phyloP scores from a whole-genome alignment of 30 jellyfish, hydroid and myxozoan genomes.

The Catostylus mosaicus region DNA sequence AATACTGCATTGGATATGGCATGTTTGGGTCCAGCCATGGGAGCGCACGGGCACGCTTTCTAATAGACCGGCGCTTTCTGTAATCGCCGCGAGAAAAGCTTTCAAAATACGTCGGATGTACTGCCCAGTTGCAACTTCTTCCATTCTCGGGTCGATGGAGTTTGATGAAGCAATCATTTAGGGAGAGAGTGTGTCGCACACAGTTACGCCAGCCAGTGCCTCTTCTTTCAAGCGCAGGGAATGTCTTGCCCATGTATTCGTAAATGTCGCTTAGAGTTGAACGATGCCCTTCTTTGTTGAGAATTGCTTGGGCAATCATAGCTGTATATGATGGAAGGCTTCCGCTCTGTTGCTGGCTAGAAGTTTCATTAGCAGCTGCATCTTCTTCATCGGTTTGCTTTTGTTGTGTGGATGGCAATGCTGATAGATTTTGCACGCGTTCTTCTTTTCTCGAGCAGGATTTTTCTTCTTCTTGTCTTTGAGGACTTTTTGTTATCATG shows the following conservation, averaged over 20 bases:
- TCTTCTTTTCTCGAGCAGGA: conserved; percentile 33
- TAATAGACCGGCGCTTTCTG: conserved; percentile 73
- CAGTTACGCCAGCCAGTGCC: conserved; percentile 99
- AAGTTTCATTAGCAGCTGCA: conserved; percentile 2
- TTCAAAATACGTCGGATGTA: conserved; percentile 95
- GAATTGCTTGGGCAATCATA: conserved; percentile 98
- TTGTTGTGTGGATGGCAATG: conserved; percentile 4
- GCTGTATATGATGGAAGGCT: conserved; percentile 72
- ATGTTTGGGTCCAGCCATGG: conserved; percentile 84
- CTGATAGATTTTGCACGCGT: conserved; percentile 16
- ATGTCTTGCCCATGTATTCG: conserved; percentile 87
- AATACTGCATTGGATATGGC: conserved; percentile 81
- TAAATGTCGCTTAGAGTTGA: conserved; percentile 89
- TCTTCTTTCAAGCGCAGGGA: conserved; percentile 80
- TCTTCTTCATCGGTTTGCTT: conserved; percentile 32
- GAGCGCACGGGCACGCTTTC: conserved; percentile 72
- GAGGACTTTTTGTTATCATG: conserved; percentile 31
- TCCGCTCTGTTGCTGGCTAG: conserved; percentile 62
- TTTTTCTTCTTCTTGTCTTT: conserved; percentile 38
- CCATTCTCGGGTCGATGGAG: conserved; percentile 98
- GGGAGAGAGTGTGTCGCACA: conserved; percentile 95
- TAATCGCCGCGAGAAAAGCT: conserved; percentile 84
- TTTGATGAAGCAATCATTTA: conserved; percentile 94
- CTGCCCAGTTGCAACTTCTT: conserved; percentile 98
- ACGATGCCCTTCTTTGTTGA: conserved; percentile 79